These are phyloP conservation scores for Agrilus biguttatus DNA, from an alignment of 2,888 invertebrate species.

Conservation along the genomic window DNA sequence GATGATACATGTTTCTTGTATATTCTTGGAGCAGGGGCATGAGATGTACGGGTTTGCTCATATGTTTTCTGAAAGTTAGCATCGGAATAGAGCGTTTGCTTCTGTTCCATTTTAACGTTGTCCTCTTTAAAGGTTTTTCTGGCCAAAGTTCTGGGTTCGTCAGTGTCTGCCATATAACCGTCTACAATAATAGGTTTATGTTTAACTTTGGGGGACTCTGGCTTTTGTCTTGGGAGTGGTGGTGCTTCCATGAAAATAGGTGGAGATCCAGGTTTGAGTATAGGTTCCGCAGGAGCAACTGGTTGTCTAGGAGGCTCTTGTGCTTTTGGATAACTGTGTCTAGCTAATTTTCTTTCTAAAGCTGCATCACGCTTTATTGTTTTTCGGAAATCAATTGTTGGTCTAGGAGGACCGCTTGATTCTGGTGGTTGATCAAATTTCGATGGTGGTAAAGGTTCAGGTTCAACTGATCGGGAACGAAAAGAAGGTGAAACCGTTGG, in stretches of 20 bases:
- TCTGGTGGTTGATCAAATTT: slow-evolving; percentile 38
- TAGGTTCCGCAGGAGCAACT: slow-evolving; percentile 18
- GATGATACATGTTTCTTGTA: slow-evolving; percentile 25
- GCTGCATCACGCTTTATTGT: slow-evolving; percentile 16
- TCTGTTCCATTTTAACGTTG: slow-evolving; percentile 18
- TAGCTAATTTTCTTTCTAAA: slow-evolving; percentile 22
- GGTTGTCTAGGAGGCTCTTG: slow-evolving; percentile 17
- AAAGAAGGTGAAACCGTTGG: slow-evolving; percentile 31
- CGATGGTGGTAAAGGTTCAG: slow-evolving; percentile 38
- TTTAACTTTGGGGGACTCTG: slow-evolving; percentile 39
- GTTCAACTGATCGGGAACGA: slow-evolving; percentile 41
- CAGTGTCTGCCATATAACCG: slow-evolving; percentile 58
- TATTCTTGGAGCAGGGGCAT: slow-evolving; percentile 17
- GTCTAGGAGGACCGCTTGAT: slow-evolving; percentile 28
- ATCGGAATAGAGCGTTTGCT: slow-evolving; percentile 12
- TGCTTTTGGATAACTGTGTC: slow-evolving; percentile 17
- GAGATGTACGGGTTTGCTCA: slow-evolving; percentile 6
- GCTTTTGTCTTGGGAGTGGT: slow-evolving; percentile 21
- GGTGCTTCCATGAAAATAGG: slow-evolving; percentile 26
- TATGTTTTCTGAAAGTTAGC: too few relatives aligned
- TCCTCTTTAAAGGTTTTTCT: slow-evolving; percentile 22
- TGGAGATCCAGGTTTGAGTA: slow-evolving; percentile 29
- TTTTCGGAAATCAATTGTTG: slow-evolving; percentile 24
- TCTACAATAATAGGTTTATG: slow-evolving; percentile 34
- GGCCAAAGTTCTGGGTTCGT: slow-evolving; percentile 38